A percentile compares a stretch with the other conserved stretches of the same genome.
Conservation (phyloP, 1,140 invertebrate species). For the Anastrepha ludens region DNA sequence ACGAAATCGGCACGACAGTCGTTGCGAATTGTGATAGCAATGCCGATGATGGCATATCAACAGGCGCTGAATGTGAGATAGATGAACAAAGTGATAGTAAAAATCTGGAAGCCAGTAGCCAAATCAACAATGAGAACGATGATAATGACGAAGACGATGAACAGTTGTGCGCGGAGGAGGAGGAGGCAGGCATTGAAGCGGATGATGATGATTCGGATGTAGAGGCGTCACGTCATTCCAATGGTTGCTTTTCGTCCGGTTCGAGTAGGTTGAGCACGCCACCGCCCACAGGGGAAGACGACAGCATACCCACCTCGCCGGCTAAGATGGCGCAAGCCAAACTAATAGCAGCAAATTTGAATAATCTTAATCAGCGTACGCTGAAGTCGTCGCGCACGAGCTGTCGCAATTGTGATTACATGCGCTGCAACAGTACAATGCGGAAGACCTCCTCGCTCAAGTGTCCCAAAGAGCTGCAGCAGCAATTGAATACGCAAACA, state of each 20-base stretch:
- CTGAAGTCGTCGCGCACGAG: conserved; percentile 58
- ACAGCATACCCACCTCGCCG: conserved; percentile 69
- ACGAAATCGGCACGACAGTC: not conserved
- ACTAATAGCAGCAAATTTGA: conserved; percentile 66
- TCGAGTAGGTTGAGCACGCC: conserved; percentile 70
- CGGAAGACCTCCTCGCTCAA: conserved; percentile 69
- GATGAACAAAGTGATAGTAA: conserved; percentile 30
- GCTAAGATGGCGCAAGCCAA: conserved; percentile 64
- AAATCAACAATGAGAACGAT: conserved; percentile 3
- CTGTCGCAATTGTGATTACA: conserved; percentile 65
- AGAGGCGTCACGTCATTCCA: conserved; percentile 59
- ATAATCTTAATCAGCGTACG: conserved; percentile 60
- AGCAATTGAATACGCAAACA: conserved; percentile 46
- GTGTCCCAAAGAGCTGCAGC: conserved; percentile 64
- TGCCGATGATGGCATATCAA: conserved; percentile 33
- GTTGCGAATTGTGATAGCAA: not conserved
- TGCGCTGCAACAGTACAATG: conserved; percentile 62
- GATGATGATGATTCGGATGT: conserved; percentile 59
- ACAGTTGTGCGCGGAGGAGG: conserved; percentile 55
- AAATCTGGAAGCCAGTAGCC: conserved; percentile 38
- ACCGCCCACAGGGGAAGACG: conserved; percentile 70
- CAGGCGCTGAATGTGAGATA: conserved; percentile 19
- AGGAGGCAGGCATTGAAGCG: conserved; percentile 55
- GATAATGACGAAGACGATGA: conserved; percentile 60
- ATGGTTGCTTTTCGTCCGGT: conserved; percentile 60